Conservation (phyloP, 1,140 invertebrate genomes). For the Leguminivora glycinivorella region DNA sequence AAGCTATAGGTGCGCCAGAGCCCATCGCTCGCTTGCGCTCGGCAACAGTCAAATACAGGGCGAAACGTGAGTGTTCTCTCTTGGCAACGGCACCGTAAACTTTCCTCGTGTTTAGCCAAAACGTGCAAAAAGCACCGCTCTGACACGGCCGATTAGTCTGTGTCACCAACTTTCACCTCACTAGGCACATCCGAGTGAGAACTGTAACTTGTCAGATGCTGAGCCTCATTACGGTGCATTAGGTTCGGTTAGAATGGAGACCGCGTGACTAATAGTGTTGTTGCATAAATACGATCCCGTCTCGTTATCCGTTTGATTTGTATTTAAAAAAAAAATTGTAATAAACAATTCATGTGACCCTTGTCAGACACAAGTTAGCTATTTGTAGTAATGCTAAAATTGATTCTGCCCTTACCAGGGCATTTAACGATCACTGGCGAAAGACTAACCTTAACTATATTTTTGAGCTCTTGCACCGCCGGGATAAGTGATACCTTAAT, state of each 20-base stretch:
- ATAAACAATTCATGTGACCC: no score
- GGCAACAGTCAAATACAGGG: neutral
- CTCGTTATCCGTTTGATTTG: neutral
- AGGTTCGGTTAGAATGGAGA: neutral
- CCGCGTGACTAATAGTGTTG: neutral
- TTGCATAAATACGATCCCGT: neutral
- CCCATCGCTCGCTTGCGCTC: neutral
- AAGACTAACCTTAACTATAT: no score
- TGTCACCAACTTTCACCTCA: constrained; percentile 65
- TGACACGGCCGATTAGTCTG: constrained; percentile 54
- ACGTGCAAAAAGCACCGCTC: constrained; percentile 38
- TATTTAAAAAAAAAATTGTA: no score
- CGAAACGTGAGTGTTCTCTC: constrained; percentile 27
- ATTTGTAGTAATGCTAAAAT: no score
- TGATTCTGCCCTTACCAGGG: no score
- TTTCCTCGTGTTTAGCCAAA: constrained; percentile 37
- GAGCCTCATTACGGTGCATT: constrained; percentile 31
- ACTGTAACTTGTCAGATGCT: constrained; percentile 33
- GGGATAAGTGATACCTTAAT: no score
- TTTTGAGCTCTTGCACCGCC: no score
- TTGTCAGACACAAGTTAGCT: no score
- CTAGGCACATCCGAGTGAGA: constrained; percentile 35
- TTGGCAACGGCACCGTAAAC: constrained; percentile 36
- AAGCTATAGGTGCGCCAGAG: neutral
- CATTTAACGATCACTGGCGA: no score